phyloP scores from a whole-genome alignment of 2,113 vertebrate genomes.

The Lanius collurio region DNA sequence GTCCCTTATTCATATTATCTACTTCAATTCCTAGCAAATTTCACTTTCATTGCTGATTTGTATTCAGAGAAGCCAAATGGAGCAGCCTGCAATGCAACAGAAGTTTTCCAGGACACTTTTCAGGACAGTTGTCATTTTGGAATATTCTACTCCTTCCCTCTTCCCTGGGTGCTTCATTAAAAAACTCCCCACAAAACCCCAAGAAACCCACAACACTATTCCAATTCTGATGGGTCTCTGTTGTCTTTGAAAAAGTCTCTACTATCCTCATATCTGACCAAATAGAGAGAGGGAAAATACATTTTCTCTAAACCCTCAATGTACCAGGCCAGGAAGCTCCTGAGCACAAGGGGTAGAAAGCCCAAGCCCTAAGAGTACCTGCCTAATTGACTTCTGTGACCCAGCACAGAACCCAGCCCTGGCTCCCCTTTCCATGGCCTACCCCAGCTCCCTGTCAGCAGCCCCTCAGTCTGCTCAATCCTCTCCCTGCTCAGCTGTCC shows the following conservation, averaged over 20 bases:
- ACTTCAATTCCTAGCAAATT: not conserved
- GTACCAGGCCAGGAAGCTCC: not conserved
- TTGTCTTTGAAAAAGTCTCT: not conserved
- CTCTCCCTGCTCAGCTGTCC: not conserved
- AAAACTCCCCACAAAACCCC: accelerated
- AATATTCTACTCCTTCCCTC: not conserved
- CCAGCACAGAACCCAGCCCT: not conserved
- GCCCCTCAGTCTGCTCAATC: not conserved
- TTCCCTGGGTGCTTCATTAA: not conserved
- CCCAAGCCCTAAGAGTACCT: not conserved
- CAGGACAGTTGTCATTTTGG: not conserved
- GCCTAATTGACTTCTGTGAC: accelerated
- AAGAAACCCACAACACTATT: not conserved
- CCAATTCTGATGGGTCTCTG: not conserved
- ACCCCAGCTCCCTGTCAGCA: not conserved
- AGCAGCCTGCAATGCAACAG: not conserved
- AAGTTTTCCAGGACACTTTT: not conserved
- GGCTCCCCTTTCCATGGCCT: not conserved
- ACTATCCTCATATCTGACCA: not conserved
- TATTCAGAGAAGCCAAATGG: not conserved
- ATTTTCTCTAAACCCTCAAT: not conserved
- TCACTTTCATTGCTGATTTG: not conserved
- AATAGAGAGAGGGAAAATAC: accelerated
- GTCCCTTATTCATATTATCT: not conserved
- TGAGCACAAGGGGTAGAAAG: not conserved